Percentiles rank a stretch among this genome's conserved stretches.
These are phyloP conservation scores for Enchytraeus crypticus DNA, from an alignment of 2,888 invertebrate species.

Conservation along the genomic window DNA sequence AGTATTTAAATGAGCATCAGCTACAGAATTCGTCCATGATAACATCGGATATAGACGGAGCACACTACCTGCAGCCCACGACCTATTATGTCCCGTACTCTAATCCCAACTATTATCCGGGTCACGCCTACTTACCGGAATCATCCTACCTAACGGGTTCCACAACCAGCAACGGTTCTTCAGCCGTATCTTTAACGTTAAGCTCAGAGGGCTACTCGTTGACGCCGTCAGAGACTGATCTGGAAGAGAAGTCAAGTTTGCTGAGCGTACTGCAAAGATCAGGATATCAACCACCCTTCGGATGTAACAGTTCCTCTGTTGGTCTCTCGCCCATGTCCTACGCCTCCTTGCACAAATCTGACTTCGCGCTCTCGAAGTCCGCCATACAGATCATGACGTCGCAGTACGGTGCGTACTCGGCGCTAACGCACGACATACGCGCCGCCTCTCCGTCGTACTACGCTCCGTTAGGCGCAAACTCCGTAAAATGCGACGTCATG, in stretches of 20 bases:
- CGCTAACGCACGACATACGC: too few species aligned
- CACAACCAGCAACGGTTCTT: not conserved
- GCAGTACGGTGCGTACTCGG: not conserved
- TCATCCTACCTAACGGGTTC: too few species aligned
- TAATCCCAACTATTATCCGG: not conserved
- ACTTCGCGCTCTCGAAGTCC: not conserved
- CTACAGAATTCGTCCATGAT: not conserved
- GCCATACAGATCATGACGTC: not conserved
- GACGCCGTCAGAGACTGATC: not conserved
- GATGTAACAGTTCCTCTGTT: not conserved
- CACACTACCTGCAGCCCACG: not conserved
- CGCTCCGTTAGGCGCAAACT: too few species aligned
- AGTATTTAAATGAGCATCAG: too few species aligned
- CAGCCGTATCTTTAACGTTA: too few species aligned
- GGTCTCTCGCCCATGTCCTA: not conserved
- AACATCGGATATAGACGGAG: too few species aligned
- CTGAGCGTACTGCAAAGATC: not conserved
- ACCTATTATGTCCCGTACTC: not conserved
- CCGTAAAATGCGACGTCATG: not conserved
- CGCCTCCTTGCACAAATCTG: not conserved
- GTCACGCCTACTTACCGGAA: not conserved
- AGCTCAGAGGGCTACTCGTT: not conserved
- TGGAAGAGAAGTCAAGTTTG: not conserved
- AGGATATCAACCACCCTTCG: not conserved
- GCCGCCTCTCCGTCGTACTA: too few species aligned